Conservation (phyloP, 2,888 invertebrate species). For the Tiliacea aurago region DNA sequence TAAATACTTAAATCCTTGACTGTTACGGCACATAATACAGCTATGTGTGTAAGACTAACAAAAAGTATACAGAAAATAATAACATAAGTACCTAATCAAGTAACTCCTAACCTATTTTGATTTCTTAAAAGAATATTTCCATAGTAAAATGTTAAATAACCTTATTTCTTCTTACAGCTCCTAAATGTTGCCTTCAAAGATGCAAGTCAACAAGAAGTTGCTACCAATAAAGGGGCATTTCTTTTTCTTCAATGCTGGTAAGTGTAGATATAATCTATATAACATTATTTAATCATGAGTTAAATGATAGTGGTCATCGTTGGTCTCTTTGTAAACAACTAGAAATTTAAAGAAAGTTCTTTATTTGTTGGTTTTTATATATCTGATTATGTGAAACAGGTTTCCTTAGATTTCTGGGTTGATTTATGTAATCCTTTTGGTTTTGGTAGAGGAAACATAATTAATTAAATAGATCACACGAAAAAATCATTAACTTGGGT, state of each 20-base stretch:
- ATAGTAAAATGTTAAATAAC: neutral
- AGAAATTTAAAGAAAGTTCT: neutral
- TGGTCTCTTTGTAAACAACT: neutral
- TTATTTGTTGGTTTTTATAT: too few relatives aligned
- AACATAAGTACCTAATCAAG: neutral
- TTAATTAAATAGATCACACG: neutral
- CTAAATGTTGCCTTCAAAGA: constrained; percentile 75
- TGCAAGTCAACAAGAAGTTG: constrained; percentile 93
- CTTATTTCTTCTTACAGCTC: constrained; percentile 37
- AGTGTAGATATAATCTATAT: constrained; percentile 65
- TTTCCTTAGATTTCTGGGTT: neutral
- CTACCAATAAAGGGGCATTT: constrained; percentile 97
- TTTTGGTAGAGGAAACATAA: neutral
- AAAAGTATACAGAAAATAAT: constrained; percentile 29
- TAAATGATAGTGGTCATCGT: neutral
- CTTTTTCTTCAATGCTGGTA: constrained; percentile 97
- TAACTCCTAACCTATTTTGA: neutral
- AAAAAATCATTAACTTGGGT: neutral
- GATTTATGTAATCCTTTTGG: neutral
- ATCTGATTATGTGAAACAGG: neutral
- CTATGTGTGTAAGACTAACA: neutral
- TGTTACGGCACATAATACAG: neutral
- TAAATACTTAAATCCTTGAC: constrained; percentile 25
- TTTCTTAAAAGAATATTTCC: neutral
- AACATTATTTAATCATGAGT: neutral